Percentiles rank a stretch among this genome's conserved stretches.
These are phyloP conservation scores for Cryptosula pallasiana DNA, from an alignment of 2,888 invertebrate species.

Conservation along the genomic window DNA sequence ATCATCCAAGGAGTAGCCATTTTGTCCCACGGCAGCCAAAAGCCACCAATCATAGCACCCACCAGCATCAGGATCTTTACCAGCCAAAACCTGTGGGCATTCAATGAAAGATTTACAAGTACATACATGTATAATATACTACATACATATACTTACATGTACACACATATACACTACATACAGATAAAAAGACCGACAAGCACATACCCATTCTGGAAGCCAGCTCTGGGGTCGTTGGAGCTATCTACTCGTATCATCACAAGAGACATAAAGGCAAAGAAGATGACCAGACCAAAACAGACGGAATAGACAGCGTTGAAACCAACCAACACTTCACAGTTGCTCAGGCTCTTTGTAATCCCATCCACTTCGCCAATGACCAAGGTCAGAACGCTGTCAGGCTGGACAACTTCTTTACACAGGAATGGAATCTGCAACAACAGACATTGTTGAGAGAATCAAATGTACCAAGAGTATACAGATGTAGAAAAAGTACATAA, in stretches of 20 bases:
- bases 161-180: background rate
- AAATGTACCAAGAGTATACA: no score
- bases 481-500: no score
- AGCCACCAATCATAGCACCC: slow-evolving; percentile 49
- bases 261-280: slow-evolving; percentile 48
- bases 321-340: slow-evolving; percentile 50
- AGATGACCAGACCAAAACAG: slow-evolving; percentile 51
- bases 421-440: slow-evolving; percentile 38
- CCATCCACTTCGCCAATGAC: background rate
- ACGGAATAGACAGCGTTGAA: slow-evolving; percentile 55
- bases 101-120: no score
- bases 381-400: background rate
- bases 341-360: slow-evolving; percentile 26
- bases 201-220: slow-evolving; percentile 55
- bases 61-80: slow-evolving; percentile 49
- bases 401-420: slow-evolving; percentile 30
- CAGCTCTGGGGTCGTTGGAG: slow-evolving; percentile 52
- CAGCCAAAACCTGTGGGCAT: slow-evolving; percentile 47
- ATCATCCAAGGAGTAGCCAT: slow-evolving; percentile 55
- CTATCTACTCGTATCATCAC: slow-evolving; percentile 49
- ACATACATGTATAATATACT: background rate
- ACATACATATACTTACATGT: background rate
- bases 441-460: background rate
- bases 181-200: background rate
- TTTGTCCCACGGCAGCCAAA: slow-evolving; percentile 47